Base-by-base conservation (phyloP, 2,797 vertebrate species). In the Phrynocephalus vlangalii region DNA sequence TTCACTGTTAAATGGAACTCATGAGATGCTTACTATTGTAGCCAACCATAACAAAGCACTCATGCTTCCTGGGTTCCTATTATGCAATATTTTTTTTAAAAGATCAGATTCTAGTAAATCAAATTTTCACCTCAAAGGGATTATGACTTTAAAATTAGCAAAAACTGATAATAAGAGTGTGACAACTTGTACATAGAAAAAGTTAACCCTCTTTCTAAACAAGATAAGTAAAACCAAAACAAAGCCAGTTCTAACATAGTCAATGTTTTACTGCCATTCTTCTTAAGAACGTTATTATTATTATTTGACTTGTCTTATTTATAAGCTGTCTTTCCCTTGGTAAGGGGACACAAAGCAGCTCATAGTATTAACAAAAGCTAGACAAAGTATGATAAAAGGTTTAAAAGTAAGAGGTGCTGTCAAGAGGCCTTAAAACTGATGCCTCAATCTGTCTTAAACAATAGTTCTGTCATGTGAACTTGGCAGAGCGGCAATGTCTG, bases 1-100 rank as follows among this genome's bases (percentile, higher is more conserved):
- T 92, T 91, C 89, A 92, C 28, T 75, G 85, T 93, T 86, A 90
- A 91, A 16, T 85, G 72, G 94, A 90, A 92, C 48, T 91, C 86
- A 89, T 22, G 80, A 22, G 60, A 90, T 85, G 10, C 79, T 89
- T 82, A 79, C 10, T 85, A 50, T 33, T 68, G 93, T 79, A 89
- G 16, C 83, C 93, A 90, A 94, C 63, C 0, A 5, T 50, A 73
- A 89, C 82, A 81, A 56, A 91, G n/a, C 78, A 33, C 38, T 84
- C 86, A 83, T 5, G 84, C 89, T 85, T 44, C 85, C 48, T 87
- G 87, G 22, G 16, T 82, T 86, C 30, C 84, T 89, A 84, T 5
- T 67, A 83, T 89, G 79, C 79, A 80, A 73, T 38, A 88, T 38
- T 50, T 87, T 38, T 50, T 87, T 82, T 63, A 0, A 63, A 63